Conservation (phyloP, 2,113 vertebrate genomes). For the Myotis davidii region DNA sequence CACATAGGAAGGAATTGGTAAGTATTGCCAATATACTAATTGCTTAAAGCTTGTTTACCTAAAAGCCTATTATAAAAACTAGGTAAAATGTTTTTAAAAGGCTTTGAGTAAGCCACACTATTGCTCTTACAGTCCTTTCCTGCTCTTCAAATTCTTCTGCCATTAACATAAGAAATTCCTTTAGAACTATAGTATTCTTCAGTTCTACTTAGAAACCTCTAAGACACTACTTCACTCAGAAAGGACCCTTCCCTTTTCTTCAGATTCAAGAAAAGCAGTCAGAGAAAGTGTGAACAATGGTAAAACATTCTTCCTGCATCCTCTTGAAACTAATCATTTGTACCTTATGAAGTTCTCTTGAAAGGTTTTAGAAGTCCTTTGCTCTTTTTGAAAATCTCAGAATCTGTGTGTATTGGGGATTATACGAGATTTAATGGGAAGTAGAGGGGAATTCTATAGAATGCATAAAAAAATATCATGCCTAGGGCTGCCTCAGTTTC, state of each 20-base stretch:
- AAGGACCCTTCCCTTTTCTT: neutral
- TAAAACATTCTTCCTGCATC: neutral
- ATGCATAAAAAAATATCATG: neutral
- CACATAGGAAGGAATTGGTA: neutral
- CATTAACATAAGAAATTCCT: neutral
- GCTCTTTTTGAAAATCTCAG: neutral
- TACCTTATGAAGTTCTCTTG: neutral
- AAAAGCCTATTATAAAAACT: neutral
- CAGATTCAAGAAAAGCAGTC: neutral
- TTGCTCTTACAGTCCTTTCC: neutral
- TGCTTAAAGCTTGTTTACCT: neutral
- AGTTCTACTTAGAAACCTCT: neutral
- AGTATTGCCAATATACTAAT: neutral
- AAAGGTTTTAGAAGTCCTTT: neutral
- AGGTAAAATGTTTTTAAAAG: neutral
- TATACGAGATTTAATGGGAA: neutral
- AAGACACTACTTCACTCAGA: neutral
- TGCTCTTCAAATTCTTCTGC: neutral
- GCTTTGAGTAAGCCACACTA: neutral
- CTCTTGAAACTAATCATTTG: neutral
- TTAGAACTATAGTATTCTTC: neutral
- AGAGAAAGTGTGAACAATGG: neutral
- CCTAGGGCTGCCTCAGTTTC: neutral
- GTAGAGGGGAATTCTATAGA: neutral
- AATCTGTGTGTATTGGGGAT: neutral